Base-by-base conservation (phyloP, 2,888 invertebrate genomes). In the Muscina levida region DNA sequence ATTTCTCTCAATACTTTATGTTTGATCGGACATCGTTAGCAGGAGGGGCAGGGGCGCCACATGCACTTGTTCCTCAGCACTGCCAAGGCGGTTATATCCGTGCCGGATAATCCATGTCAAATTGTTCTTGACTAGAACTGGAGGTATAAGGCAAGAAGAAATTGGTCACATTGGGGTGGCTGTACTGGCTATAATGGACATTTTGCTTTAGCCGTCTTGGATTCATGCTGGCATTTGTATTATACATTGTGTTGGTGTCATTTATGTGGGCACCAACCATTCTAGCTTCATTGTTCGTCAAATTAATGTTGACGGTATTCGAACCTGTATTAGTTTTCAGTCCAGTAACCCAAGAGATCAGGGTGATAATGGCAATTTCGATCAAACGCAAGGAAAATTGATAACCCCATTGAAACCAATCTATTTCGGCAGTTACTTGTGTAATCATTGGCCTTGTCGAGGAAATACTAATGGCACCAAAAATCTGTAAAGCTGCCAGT, bases 341-440 rank as follows among this genome's bases (percentile, higher is more conserved):
- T 70, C 97, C 96, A 59, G 96, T 96, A 10, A 97, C 97, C 93
- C 97, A 97, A 0, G 95, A 95, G 84, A 97, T 92, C 72, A 97
- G 92, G 3, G 95, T 94, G 85, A 97, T 96, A 86, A 97, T 95
- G n/a, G 95, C 93, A 57, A 97, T 94, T 91, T 98, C 98, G 70
- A 97, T 93, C 5, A 97, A 92, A 26, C 97, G 93, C 68, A 97
- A 93, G 0, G 95, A 95, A 87, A 97, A 94, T 87, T 97, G 97
- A 91, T 96, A 97, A 19, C 96, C 95, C 97, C 97, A 97, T 92
- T 97, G 95, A 2, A 97, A 92, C 98, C 98, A 98, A 81, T 95
- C 94, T 85, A 94, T 93, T 85, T 94, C 94, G 0, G 87, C 83
- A 82, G 85, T 91, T 85, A 85, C 84, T 56, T 77, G 77, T 3